Percentiles rank a stretch among this genome's conserved stretches.
Conservation (phyloP, 1,140 invertebrate species). For the Schlechtendalia chinensis region DNA sequence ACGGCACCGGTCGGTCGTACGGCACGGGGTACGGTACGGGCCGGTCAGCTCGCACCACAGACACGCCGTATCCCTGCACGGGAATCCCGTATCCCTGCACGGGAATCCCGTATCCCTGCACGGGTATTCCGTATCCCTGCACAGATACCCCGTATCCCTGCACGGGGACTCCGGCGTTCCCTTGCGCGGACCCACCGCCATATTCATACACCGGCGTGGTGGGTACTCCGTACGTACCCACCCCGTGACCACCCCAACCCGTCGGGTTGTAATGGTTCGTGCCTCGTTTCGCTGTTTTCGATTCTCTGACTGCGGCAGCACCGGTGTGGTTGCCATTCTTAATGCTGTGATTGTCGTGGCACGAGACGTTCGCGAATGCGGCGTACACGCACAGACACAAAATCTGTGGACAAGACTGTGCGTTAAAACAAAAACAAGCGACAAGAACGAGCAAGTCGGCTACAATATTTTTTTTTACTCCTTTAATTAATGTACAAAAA, state of each 20-base stretch:
- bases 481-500: too few relatives aligned
- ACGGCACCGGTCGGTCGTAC: constrained; percentile 13
- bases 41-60: not conserved
- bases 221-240: constrained; percentile 23
- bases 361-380: not conserved
- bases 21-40: constrained; percentile 15
- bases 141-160: not conserved
- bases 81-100: not conserved
- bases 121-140: not conserved
- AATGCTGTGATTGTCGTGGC: not conserved
- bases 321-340: not conserved
- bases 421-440: too few relatives aligned
- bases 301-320: not conserved
- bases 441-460: too few relatives aligned
- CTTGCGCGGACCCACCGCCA: not conserved
- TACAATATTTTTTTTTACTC: too few relatives aligned
- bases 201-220: not conserved
- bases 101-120: not conserved
- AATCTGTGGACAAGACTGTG: not conserved
- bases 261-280: not conserved
- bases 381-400: not conserved
- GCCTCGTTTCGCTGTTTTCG: constrained; percentile 21
- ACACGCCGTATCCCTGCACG: not conserved
- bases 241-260: constrained; percentile 12
- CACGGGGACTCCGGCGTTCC: too few relatives aligned